phyloP scores from a whole-genome alignment of 1,140 invertebrate genomes.

The Drosophila varians region DNA sequence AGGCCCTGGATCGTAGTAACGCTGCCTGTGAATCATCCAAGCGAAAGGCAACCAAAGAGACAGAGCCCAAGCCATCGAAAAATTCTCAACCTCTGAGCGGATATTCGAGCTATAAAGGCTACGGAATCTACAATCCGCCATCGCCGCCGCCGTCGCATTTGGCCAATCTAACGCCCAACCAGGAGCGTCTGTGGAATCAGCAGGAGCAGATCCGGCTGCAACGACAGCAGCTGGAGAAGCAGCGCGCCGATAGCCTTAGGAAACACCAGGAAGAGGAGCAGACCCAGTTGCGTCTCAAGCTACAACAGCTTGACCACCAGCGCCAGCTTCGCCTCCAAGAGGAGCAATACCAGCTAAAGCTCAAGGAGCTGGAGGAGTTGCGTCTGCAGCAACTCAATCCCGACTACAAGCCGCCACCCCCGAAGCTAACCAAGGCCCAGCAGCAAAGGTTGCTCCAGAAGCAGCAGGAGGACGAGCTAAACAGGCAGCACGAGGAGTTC shows the following conservation, averaged over 20 bases:
- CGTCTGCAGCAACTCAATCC: neutral
- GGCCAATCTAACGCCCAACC: neutral
- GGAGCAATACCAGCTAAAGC: neutral
- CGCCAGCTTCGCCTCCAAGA: neutral
- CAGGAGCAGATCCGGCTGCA: neutral
- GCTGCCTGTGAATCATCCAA: too few relatives aligned
- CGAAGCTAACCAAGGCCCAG: neutral
- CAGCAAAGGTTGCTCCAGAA: constrained; percentile 13
- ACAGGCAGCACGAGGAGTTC: constrained; percentile 8
- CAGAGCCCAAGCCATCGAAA: too few relatives aligned
- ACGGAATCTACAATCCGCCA: neutral
- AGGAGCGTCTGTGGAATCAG: neutral
- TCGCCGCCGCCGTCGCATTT: neutral
- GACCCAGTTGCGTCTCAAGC: neutral
- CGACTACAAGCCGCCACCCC: neutral
- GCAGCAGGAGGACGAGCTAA: neutral
- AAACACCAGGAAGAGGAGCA: neutral
- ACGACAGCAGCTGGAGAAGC: neutral
- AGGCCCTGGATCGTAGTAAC: too few relatives aligned
- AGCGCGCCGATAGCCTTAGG: neutral
- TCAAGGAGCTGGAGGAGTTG: neutral
- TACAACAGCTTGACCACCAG: neutral
- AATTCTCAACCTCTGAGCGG: neutral
- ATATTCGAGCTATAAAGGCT: neutral
- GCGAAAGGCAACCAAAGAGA: too few relatives aligned